These are phyloP conservation scores for Catocala nupta DNA, from an alignment of 2,888 invertebrate species.

Conservation along the genomic window DNA sequence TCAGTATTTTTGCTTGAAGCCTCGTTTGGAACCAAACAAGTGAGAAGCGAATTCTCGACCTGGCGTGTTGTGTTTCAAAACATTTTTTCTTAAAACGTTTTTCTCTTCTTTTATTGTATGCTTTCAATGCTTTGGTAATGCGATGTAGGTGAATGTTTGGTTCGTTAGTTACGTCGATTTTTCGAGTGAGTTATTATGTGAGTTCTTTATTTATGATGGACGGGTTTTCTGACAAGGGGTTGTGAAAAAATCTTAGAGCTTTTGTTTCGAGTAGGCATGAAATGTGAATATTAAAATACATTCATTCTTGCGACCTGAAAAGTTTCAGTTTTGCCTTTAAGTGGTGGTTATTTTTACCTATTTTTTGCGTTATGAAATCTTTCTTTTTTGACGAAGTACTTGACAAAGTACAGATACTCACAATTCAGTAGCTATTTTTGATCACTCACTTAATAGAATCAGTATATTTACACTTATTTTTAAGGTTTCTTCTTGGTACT, in stretches of 20 bases:
- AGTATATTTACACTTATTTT: too few species aligned
- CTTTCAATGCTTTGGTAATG: slow-evolving; percentile 1
- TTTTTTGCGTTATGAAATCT: too few species aligned
- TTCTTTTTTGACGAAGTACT: too few species aligned
- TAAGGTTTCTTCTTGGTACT: too few species aligned
- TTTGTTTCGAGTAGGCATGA: too few species aligned
- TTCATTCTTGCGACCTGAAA: too few species aligned
- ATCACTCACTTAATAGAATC: too few species aligned
- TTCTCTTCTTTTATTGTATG: slow-evolving; percentile 4
- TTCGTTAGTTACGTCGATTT: slow-evolving; percentile 5
- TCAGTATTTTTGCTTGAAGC: slow-evolving; percentile 25
- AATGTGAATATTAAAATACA: too few species aligned
- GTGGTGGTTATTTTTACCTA: too few species aligned
- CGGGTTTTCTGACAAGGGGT: neutral
- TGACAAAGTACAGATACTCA: too few species aligned
- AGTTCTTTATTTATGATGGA: neutral
- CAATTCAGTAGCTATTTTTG: too few species aligned
- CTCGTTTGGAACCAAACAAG: slow-evolving; percentile 46
- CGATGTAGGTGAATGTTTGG: neutral
- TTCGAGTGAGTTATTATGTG: slow-evolving; percentile 3
- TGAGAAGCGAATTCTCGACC: slow-evolving; percentile 37
- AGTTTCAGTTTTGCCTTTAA: too few species aligned
- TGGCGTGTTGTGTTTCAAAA: slow-evolving; percentile 18
- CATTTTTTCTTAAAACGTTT: slow-evolving; percentile 25
- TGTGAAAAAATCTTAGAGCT: neutral